Evolutionary conservation across 2,797 vertebrate species (phyloP).

Genomic region (Cygnus olor): DNA sequence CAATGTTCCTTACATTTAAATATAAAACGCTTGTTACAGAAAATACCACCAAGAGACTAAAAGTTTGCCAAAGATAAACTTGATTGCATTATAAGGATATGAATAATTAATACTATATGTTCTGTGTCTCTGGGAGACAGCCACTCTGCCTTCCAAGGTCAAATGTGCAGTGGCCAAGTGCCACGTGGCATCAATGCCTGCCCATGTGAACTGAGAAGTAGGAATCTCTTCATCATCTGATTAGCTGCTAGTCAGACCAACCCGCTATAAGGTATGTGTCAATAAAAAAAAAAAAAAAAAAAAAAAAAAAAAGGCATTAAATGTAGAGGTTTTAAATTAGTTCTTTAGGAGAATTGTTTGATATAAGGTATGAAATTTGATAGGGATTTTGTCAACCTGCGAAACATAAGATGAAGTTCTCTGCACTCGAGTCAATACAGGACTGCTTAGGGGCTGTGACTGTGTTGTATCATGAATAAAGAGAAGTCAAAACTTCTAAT

Average conservation of each 20-base stretch:
- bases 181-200: background rate
- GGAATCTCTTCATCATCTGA: background rate
- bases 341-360: background rate
- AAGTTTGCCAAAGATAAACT: background rate
- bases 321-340: background rate
- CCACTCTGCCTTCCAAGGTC: slow-evolving; percentile 21
- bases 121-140: background rate
- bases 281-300: background rate
- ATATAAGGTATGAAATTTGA: background rate
- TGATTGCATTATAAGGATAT: background rate
- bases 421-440: background rate
- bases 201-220: background rate
- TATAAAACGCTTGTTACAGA: background rate
- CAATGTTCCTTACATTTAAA: background rate
- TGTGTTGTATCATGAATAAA: background rate
- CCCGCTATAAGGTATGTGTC: background rate
- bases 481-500: background rate
- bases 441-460: background rate
- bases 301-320: background rate
- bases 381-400: background rate
- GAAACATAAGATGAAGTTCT: background rate
- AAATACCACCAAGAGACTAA: background rate
- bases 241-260: slow-evolving; percentile 11
- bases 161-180: background rate
- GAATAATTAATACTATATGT: background rate